Conservation (phyloP, 2,113 vertebrate species). For the Oreochromis tanganicae region DNA sequence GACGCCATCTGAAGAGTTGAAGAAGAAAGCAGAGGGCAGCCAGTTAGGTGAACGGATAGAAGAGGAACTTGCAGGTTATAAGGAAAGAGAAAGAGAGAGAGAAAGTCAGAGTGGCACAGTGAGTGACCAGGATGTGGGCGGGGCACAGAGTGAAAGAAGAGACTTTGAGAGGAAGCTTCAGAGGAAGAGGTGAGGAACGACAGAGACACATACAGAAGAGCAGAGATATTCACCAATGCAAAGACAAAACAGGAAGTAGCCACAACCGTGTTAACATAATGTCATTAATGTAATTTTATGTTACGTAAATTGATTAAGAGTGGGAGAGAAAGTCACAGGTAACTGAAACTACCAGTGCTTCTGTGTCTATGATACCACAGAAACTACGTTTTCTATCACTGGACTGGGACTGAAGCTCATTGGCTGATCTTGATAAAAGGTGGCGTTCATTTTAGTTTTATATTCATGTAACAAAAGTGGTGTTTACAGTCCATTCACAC, state of each 20-base stretch:
- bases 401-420: background rate
- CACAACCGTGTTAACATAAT: background rate
- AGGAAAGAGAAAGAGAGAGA: background rate
- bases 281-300: background rate
- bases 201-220: background rate
- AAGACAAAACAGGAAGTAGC: background rate
- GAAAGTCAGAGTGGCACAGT: background rate
- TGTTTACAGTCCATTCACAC: background rate
- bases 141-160: background rate
- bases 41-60: background rate
- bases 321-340: background rate
- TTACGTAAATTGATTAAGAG: background rate
- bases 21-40: background rate
- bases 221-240: background rate
- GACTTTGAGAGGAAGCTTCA: background rate
- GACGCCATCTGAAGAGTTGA: slow-evolving; percentile 79
- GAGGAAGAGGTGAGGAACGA: background rate
- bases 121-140: background rate
- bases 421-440: background rate
- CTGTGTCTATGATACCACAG: background rate
- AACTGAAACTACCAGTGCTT: background rate
- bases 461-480: background rate
- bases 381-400: background rate
- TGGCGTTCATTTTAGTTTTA: background rate
- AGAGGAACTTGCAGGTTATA: background rate